Percentiles rank a stretch among this genome's conserved stretches.
Evolutionary conservation across 2,113 vertebrate genomes (phyloP).

Genomic region (Bucco capensis): DNA sequence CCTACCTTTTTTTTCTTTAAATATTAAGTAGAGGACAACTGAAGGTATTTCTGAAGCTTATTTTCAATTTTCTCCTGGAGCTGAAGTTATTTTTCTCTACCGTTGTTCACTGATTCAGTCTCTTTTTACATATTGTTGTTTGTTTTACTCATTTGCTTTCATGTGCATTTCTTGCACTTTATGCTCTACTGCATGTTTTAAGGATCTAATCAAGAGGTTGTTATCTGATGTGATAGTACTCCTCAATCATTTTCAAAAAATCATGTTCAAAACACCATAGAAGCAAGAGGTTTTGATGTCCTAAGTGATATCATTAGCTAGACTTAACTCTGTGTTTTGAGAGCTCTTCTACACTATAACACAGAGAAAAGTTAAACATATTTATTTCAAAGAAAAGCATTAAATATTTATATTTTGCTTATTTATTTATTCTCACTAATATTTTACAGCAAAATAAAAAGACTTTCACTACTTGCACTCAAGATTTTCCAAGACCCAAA

Average conservation of each 20-base stretch:
- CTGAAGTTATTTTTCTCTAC: neutral
- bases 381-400: neutral
- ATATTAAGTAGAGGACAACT: neutral
- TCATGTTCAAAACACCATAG: neutral
- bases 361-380: neutral
- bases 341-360: neutral
- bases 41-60: neutral
- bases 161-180: neutral
- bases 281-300: neutral
- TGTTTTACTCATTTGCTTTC: neutral
- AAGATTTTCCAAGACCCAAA: neutral
- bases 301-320: neutral
- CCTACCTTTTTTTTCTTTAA: no score
- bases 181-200: neutral
- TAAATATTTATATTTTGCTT: neutral
- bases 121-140: neutral
- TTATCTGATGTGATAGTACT: no score
- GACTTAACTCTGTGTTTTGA: neutral
- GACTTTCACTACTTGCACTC: accelerated
- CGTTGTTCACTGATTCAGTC: neutral
- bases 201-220: neutral
- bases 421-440: neutral
- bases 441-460: neutral
- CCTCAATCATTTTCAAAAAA: neutral
- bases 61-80: neutral